Base-by-base conservation (phyloP, 2,888 invertebrate species). In the Mycogona germanica region DNA sequence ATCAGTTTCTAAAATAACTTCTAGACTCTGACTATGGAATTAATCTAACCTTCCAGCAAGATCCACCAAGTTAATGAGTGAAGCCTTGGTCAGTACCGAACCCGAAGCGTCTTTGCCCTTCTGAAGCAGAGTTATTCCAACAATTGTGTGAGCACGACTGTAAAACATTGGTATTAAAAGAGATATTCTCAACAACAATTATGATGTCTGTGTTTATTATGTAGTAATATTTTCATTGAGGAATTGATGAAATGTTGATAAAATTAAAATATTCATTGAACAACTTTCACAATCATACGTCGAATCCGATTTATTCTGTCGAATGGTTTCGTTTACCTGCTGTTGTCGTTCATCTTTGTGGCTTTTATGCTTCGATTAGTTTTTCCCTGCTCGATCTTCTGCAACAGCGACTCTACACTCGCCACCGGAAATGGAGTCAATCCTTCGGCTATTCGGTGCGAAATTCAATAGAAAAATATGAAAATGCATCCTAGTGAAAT, bases 321-420 rank as follows among this genome's bases (percentile, higher is more conserved):
- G n/a, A n/a, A 51, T 51, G 23, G 14, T 26, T 9, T 5, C 37
- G 28, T 17, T 35, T 56, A 68, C 68, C 69, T 72, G 64, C 75
- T 75, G 3, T 75, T 76, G 30, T 74, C 75, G 64, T 77, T 77
- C 75, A 77, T 75, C 60, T 75, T 74, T 17, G 76, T 77, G 6
- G 75, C 70, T 5, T 75, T 75, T 32, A 77, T 73, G 29, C 76
- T 75, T 51, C 76, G 65, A 63, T 74, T 75, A 32, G 68, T 66
- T 2, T 75, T 75, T 2, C 77, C 77, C 61, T 75, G 74, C 25
- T 73, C 73, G 61, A 76, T 73, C 57, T 71, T 72, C 32, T 67
- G 66, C 56, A 73, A 72, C 37, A 77, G 73, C 45, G 74, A 75
- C n/a, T 65, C 62, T 60, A 72, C 71, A 58, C 66, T 71, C 17